Evolutionary conservation across 2,888 invertebrate species (phyloP), one percentile per base, ranked within the genome.

Genomic region (Mylabris sibirica): DNA sequence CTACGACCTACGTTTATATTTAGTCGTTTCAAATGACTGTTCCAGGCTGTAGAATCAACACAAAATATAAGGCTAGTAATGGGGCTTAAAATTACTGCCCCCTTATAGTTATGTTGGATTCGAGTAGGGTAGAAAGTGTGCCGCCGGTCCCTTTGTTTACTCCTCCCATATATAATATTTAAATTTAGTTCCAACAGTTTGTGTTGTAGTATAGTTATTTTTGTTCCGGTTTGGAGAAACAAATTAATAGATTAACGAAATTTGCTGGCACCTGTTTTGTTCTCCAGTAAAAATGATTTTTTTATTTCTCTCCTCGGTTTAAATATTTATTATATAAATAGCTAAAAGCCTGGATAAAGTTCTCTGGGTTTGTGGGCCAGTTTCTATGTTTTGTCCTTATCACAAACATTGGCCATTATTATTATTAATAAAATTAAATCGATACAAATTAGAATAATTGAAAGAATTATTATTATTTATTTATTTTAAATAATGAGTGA

Each of bases 221-320:
- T 72, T 60, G 72, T 72, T 59, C 74, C 72, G 71, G 66, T 75
- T 74, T 72, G 75, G 75, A 74, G 63, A 71, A 71, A 75, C 71
- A 72, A 74, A 78, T 76, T 74, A 77, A 75, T 75, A 76, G 77
- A 76, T 77, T 77, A 78, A 75, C 77, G 73, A 76, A 81, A 78
- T 81, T 79, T 80, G 78, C 83, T 84, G 84, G 84, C 84, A 84
- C 82, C 81, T 81, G 82, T 82, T 82, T 66, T 80, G 80, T 84
- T 84, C 81, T 84, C 83, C 84, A 84, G 83, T 79, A 77, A 74
- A 70, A 65, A 75, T 20, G 49, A 49, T 49, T 49, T 49, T 17
- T 44, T 4, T n/a, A n/a, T n/a, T n/a, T n/a, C n/a, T 17, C 5
- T 38, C 11, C 14, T 14, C 72, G 72, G 72, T 70, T 30, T 5